Percentiles rank a stretch among this genome's conserved stretches.
These are phyloP conservation scores for Drepana arcuata DNA, from an alignment of 1,140 invertebrate genomes.

Conservation along the genomic window DNA sequence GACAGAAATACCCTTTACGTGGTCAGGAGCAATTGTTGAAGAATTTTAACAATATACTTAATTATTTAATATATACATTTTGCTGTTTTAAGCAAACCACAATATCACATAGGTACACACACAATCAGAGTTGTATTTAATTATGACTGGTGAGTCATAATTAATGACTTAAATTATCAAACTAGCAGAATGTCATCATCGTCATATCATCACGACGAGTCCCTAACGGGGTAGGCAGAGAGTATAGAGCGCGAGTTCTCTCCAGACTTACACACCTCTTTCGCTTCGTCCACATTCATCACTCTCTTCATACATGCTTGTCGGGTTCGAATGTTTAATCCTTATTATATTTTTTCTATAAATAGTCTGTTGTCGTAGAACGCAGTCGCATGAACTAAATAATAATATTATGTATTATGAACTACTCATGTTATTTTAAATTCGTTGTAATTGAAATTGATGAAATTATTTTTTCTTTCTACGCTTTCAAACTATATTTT, in stretches of 20 bases:
- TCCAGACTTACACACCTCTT: too few relatives aligned
- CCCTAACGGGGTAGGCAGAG: too few relatives aligned
- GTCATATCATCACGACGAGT: too few relatives aligned
- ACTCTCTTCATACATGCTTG: neutral
- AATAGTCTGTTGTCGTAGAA: neutral
- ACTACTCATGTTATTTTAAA: neutral
- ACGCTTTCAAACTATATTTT: neutral
- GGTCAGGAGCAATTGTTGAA: slow-evolving; percentile 22
- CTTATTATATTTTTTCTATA: neutral
- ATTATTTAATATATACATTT: neutral
- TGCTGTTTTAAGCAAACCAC: too few relatives aligned
- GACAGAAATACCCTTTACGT: slow-evolving; percentile 58
- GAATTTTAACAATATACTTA: slow-evolving; percentile 12
- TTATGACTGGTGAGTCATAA: neutral
- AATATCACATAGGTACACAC: neutral
- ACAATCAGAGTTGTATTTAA: neutral
- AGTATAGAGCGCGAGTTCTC: too few relatives aligned
- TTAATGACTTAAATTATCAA: neutral
- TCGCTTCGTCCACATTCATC: neutral
- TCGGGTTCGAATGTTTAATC: neutral
- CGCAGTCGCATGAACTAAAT: too few relatives aligned
- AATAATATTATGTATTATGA: neutral
- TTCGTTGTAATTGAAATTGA: neutral
- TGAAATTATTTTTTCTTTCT: neutral
- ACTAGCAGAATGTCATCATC: too few relatives aligned